Evolutionary conservation across 1,140 invertebrate genomes (phyloP), one percentile per base, ranked within the genome.

Genomic region (Fopius arisanus): DNA sequence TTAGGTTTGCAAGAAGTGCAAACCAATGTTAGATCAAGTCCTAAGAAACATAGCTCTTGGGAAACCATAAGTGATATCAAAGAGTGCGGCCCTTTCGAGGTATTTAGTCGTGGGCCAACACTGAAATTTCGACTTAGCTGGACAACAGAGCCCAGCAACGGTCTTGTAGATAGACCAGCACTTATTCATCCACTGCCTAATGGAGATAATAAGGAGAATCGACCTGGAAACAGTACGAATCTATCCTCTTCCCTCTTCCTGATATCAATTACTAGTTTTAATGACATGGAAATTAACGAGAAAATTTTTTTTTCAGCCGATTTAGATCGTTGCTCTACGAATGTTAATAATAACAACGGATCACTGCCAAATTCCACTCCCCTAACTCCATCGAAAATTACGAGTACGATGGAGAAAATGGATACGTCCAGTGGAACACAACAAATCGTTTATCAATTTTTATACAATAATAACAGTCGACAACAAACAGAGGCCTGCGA

Each of bases 401-500:
- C 80, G 21, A 73, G 81, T 29, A 31, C 80, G 16, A 79, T 74
- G 59, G 83, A 84, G 26, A 87, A 87, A 71, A 73, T 77, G 16
- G 83, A 87, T 21, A 77, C 76, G 10, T 78, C 78, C 85, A 79
- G 88, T 87, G 75, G 74, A 72, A 82, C 80, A 10, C 85, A 83
- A 33, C 93, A 95, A 87, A 95, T 98, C 70, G 94, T 97, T 73
- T 99, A 98, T 89, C 96, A 98, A 87, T 98, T 99, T 89, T 91
- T 97, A 73, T 98, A 97, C 82, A 97, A 97, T 85, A 97, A 97
- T 84, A 97, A 97, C 84, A 96, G 94, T 37, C 90, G 96, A 29
- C 97, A 98, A 84, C 96, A 97, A 87, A 99, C 96, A 0, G 96
- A 98, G 87, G 95, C 96, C 21, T 93, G 95, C 41, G 94, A 96